phyloP scores from a whole-genome alignment of 2,888 invertebrate species.

The Pemphredon lugubris region DNA sequence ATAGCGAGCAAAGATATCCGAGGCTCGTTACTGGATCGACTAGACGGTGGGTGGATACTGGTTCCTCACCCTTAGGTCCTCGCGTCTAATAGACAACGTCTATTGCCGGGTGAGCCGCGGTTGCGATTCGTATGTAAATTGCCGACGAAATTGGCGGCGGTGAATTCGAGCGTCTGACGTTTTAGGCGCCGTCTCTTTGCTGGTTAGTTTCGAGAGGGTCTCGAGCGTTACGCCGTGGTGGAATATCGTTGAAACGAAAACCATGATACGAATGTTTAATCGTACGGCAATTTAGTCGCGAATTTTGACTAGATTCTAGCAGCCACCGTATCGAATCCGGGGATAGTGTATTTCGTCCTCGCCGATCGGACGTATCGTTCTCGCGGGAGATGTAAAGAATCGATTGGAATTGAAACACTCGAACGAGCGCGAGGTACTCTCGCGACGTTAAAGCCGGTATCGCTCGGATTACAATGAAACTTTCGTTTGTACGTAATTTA shows the following conservation, averaged over 20 bases:
- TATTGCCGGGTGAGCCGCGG: conserved; percentile 13
- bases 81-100: conserved; percentile 30
- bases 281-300: too few relatives aligned
- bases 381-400: background rate
- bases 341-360: too few relatives aligned
- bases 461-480: conserved; percentile 7
- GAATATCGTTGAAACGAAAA: background rate
- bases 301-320: too few relatives aligned
- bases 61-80: conserved; percentile 13
- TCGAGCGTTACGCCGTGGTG: background rate
- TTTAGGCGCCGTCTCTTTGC: conserved; percentile 22
- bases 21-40: conserved; percentile 32
- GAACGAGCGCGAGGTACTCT: background rate
- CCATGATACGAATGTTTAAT: too few relatives aligned
- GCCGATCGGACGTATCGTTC: background rate
- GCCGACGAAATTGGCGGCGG: conserved; percentile 37
- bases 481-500: background rate
- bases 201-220: conserved; percentile 27
- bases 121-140: conserved; percentile 59
- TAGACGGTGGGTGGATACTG: conserved; percentile 12
- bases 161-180: conserved; percentile 21
- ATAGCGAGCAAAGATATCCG: conserved; percentile 18
- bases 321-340: too few relatives aligned
- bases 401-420: background rate
- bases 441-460: background rate